Conservation (phyloP, 2,888 invertebrate species). For the Andrena dorsata region DNA sequence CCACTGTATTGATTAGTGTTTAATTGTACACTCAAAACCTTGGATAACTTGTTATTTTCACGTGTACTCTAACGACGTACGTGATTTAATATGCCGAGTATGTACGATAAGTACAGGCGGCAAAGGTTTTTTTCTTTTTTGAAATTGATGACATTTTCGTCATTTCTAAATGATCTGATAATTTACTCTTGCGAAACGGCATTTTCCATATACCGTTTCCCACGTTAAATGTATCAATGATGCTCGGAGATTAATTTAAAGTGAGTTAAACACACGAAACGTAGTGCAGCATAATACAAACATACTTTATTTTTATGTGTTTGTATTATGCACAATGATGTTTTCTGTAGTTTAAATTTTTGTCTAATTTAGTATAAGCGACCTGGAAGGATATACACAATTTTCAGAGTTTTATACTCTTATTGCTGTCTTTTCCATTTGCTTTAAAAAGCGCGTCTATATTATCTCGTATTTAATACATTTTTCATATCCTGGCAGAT, state of each 20-base stretch:
- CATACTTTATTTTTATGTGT: slow-evolving; percentile 40
- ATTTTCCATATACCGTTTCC: not conserved
- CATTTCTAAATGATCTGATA: slow-evolving; percentile 9
- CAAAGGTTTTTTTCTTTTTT: not conserved
- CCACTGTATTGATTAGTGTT: slow-evolving; percentile 12
- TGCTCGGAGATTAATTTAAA: not conserved
- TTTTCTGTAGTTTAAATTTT: slow-evolving; percentile 43
- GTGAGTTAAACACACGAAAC: slow-evolving; percentile 31
- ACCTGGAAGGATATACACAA: slow-evolving; percentile 15
- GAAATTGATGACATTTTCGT: slow-evolving; percentile 23
- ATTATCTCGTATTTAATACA: slow-evolving; percentile 3
- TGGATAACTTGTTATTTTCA: slow-evolving; percentile 10
- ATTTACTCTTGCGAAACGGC: slow-evolving; percentile 4
- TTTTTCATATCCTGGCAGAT: slow-evolving; percentile 13
- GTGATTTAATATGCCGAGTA: not conserved
- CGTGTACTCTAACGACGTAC: not conserved
- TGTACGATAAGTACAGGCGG: not conserved
- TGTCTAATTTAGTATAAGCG: slow-evolving; percentile 1
- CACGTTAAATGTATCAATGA: not conserved
- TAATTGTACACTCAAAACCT: slow-evolving; percentile 12
- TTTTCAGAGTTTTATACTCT: slow-evolving; percentile 31
- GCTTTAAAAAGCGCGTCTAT: slow-evolving; percentile 15
- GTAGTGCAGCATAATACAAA: slow-evolving; percentile 28
- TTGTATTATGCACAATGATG: slow-evolving; percentile 26
- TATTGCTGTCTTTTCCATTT: slow-evolving; percentile 27